phyloP scores from a whole-genome alignment of 2,113 vertebrate genomes.

The Elephantulus edwardii region DNA sequence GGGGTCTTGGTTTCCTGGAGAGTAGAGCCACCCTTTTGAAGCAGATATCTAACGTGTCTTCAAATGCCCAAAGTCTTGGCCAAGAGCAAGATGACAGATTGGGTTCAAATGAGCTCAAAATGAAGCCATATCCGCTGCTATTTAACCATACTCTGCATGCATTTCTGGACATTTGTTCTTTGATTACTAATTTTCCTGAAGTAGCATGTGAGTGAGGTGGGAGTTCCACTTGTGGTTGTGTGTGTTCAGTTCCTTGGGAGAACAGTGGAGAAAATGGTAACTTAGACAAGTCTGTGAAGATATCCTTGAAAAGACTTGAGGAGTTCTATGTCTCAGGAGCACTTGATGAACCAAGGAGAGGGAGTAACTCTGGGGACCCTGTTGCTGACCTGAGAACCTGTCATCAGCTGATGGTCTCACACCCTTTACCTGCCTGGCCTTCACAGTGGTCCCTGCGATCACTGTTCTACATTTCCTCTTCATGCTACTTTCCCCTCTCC shows the following conservation, averaged over 20 bases:
- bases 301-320: not conserved
- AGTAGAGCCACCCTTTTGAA: not conserved
- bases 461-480: not conserved
- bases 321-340: not conserved
- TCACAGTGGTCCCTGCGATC: not conserved
- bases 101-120: not conserved
- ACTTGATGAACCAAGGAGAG: not conserved
- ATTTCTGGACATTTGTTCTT: not conserved
- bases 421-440: not conserved
- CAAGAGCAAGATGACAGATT: not conserved
- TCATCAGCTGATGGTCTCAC: not conserved
- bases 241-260: not conserved
- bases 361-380: not conserved
- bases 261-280: not conserved
- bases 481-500: not conserved
- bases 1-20: not conserved
- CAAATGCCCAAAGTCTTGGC: not conserved
- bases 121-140: not conserved
- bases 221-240: not conserved
- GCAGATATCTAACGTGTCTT: not conserved
- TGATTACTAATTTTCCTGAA: slow-evolving; percentile 11
- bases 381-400: fast-evolving
- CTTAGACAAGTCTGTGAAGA: no score
- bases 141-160: not conserved
- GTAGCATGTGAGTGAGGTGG: not conserved